Base-by-base conservation (phyloP, 2,113 vertebrate species). In the Oophaga pumilio region DNA sequence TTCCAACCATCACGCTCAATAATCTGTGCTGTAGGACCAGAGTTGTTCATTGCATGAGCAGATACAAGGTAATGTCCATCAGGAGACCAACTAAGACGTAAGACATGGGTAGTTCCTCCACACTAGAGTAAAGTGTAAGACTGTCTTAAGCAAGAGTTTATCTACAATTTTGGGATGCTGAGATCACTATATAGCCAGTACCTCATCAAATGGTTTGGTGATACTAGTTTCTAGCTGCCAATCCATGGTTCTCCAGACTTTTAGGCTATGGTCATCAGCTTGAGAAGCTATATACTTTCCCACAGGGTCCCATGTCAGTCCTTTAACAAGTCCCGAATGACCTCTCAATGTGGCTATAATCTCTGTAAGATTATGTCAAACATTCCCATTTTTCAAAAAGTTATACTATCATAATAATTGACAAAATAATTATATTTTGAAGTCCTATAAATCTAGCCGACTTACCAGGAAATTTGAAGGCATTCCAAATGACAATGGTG, bases 21-120 rank as follows among this genome's bases (percentile, higher is more conserved):
- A 90, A 99, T 99, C 94, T 99, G 98, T 49, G 98, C 98, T 0
- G 98, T 99, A 76, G 98, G 98, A 12, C 98, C 98, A 0, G 98
- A 99, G 93, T 99, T 99, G 92, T 99, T 99, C 98, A 99, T 99
- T 89, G 98, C 98, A 22, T 99, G 98, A 85, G 98, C 98, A 26
- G 98, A 99, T 17, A 99, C 98, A 71, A 99, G 93, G 82, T 99
- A 99, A 94, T 99, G 98, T 24, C 98, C 98, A 10, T 99, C 98
- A 0, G 98, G 98, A 1, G 98, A 99, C 98, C 98, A 99, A 93
- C 98, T 99, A 79, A 99, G 96, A 49, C 98, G 96, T 64, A 99
- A 91, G 56, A 99, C 98, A 0, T 99, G 98, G 2, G 98, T 99
- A 0, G 98, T 99, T 24, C 98, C 98, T 43, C 97, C 98, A 88